phyloP scores from a whole-genome alignment of 2,888 invertebrate species.

The Amorpha juglandis region DNA sequence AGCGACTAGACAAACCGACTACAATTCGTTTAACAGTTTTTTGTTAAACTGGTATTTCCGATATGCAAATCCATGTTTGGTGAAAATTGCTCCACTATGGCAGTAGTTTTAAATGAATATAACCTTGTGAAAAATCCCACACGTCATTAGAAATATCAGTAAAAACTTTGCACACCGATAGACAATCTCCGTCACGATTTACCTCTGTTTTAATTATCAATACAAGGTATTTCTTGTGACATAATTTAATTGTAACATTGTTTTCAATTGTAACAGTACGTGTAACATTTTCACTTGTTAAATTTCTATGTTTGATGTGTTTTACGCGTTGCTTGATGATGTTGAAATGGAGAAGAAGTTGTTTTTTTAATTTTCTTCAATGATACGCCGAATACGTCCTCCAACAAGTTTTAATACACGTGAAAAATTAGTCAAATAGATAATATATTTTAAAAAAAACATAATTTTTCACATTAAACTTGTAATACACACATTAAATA shows the following conservation, averaged over 20 bases:
- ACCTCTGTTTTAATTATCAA: slow-evolving; percentile 1
- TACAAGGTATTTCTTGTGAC: neutral
- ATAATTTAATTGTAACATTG: neutral
- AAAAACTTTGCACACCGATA: neutral
- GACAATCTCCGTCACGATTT: neutral
- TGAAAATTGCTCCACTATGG: neutral
- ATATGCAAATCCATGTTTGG: neutral
- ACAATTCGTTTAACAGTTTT: neutral
- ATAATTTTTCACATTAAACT: slow-evolving; percentile 18
- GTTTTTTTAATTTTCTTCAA: no score
- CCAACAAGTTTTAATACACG: slow-evolving; percentile 17
- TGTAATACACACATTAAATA: slow-evolving; percentile 22
- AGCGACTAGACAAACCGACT: neutral
- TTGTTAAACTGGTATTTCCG: neutral
- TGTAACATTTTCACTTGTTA: neutral
- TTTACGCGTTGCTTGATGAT: neutral
- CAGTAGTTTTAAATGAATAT: neutral
- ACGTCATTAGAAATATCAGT: neutral
- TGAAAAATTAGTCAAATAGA: neutral
- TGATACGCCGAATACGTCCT: slow-evolving; percentile 2
- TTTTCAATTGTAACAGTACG: neutral
- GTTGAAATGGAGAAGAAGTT: no score
- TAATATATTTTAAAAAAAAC: slow-evolving; percentile 21
- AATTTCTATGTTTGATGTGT: neutral
- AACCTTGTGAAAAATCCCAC: slow-evolving; percentile 7